Conservation (phyloP, 2,113 vertebrate species). For the Danionella cerebrum region DNA sequence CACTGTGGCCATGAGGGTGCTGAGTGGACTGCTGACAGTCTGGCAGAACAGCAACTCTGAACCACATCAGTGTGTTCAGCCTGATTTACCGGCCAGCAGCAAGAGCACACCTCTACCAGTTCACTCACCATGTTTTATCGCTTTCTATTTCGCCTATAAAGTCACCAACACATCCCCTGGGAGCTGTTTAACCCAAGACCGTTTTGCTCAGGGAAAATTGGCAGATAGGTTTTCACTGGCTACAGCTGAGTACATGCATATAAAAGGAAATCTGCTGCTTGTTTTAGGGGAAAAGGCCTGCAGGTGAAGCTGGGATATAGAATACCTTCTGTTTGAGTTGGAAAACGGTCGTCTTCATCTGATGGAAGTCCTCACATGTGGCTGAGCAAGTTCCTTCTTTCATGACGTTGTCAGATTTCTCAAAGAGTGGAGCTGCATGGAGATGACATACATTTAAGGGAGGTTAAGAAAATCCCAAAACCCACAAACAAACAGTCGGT, state of each 20-base stretch:
- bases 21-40: slow-evolving; percentile 46
- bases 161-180: slow-evolving; percentile 10
- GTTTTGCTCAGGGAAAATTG: slow-evolving; percentile 32
- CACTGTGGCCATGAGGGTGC: slow-evolving; percentile 29
- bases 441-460: neutral
- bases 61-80: slow-evolving; percentile 13
- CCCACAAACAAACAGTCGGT: too few species aligned
- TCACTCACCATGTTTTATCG: slow-evolving; percentile 27
- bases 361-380: slow-evolving; percentile 88
- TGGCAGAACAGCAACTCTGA: slow-evolving; percentile 6
- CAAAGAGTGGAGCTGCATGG: slow-evolving; percentile 67
- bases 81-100: slow-evolving; percentile 16
- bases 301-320: neutral
- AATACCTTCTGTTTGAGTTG: slow-evolving; percentile 92
- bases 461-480: neutral
- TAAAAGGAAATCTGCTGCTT: slow-evolving; percentile 16
- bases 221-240: slow-evolving; percentile 2
- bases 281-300: slow-evolving; percentile 19
- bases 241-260: slow-evolving; percentile 22
- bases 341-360: slow-evolving; percentile 86
- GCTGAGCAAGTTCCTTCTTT: slow-evolving; percentile 79
- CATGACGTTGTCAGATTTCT: slow-evolving; percentile 76
- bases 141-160: slow-evolving; percentile 39
- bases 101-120: slow-evolving; percentile 13
- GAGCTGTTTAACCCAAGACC: neutral